Conservation (phyloP, 2,797 vertebrate species). For the Premnoplex brunnescens region DNA sequence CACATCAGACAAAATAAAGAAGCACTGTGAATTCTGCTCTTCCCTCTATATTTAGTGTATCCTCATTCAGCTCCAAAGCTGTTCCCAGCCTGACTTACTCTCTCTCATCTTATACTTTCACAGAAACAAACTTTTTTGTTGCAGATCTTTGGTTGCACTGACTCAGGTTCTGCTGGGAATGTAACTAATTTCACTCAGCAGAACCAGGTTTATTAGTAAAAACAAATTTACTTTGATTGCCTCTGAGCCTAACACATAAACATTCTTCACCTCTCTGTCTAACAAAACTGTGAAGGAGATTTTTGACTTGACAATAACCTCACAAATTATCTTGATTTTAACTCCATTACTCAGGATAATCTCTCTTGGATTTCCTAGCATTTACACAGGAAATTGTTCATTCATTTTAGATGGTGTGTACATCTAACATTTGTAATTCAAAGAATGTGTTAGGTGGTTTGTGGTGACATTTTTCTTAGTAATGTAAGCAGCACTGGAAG, state of each 20-base stretch:
- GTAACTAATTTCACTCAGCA: neutral
- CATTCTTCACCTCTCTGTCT: neutral
- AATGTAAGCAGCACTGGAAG: neutral
- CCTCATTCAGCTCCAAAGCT: neutral
- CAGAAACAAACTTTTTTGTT: neutral
- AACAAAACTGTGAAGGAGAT: neutral
- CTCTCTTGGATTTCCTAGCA: conserved; percentile 34
- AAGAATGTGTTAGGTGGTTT: neutral
- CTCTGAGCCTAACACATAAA: neutral
- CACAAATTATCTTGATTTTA: conserved; percentile 56
- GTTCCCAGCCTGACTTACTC: neutral
- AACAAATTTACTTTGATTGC: neutral
- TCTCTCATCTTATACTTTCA: neutral
- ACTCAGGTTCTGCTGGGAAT: neutral
- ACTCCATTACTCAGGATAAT: conserved; percentile 40
- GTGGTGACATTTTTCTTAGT: conserved; percentile 32
- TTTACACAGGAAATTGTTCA: conserved; percentile 49
- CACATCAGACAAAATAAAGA: neutral
- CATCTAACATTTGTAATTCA: neutral
- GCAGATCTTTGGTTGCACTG: neutral
- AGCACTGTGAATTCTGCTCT: neutral
- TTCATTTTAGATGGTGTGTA: conserved; percentile 53
- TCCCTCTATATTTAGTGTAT: neutral
- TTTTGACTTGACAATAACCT: conserved; percentile 21
- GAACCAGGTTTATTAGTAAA: neutral